Percentiles rank a stretch among this genome's conserved stretches.
Conservation (phyloP, 1,140 invertebrate species). For the Leptonema lineaticorne region DNA sequence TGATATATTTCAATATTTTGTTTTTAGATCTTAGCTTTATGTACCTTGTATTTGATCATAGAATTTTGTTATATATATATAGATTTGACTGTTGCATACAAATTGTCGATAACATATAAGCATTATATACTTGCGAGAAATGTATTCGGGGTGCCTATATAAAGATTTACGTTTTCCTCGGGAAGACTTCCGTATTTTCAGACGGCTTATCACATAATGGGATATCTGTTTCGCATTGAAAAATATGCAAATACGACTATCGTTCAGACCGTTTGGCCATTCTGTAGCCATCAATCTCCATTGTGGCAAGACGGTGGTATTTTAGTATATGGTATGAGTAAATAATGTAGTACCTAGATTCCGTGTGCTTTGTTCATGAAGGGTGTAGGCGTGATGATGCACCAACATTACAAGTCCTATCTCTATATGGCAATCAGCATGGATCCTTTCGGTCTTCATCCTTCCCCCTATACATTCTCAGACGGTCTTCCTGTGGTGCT, state of each 20-base stretch:
- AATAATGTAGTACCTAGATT: not conserved
- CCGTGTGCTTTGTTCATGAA: not conserved
- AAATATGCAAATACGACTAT: constrained; percentile 29
- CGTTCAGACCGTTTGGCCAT: constrained; percentile 22
- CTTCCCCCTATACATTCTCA: not conserved
- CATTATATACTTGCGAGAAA: no score
- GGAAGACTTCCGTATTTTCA: not conserved
- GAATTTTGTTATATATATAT: no score
- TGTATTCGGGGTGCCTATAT: no score
- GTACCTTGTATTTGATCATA: no score
- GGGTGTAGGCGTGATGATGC: constrained; percentile 4
- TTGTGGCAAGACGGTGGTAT: no score
- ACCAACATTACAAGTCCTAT: not conserved
- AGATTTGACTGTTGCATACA: no score
- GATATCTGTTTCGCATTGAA: constrained; percentile 23
- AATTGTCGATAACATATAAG: no score
- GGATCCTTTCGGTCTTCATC: not conserved
- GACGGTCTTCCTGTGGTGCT: not conserved
- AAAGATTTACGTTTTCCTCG: not conserved
- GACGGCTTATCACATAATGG: constrained; percentile 9
- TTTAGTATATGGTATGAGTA: not conserved
- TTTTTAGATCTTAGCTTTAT: no score
- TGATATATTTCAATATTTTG: no score
- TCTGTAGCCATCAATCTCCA: constrained; percentile 27
- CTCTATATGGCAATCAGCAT: not conserved